A percentile compares a stretch with the other conserved stretches of the same genome.
Conservation (phyloP, 2,888 invertebrate species). For the Ariolimax columbianus region DNA sequence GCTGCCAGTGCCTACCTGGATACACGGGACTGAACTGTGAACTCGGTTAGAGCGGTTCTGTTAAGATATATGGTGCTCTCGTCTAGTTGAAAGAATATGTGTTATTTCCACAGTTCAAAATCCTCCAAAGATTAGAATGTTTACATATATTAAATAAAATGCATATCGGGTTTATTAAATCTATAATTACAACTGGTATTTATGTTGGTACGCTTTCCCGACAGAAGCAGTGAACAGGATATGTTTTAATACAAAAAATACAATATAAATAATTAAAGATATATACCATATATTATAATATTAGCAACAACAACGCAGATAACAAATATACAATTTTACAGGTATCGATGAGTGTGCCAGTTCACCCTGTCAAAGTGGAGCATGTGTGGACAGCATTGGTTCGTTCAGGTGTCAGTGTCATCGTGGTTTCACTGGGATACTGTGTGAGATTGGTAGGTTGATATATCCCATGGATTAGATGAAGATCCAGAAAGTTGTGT, state of each 20-base stretch:
- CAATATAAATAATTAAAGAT: too few relatives aligned
- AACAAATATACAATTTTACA: conserved; percentile 44
- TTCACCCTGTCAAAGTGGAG: conserved; percentile 57
- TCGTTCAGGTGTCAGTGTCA: conserved; percentile 56
- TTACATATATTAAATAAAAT: too few relatives aligned
- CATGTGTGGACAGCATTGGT: conserved; percentile 49
- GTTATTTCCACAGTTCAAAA: too few relatives aligned
- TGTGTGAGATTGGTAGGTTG: conserved; percentile 51
- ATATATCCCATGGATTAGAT: background rate
- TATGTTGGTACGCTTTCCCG: too few relatives aligned
- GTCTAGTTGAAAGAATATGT: too few relatives aligned
- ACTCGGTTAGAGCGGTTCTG: conserved; percentile 38
- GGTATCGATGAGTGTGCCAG: conserved; percentile 86
- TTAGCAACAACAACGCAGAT: background rate
- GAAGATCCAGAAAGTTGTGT: conserved; percentile 54
- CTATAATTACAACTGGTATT: too few relatives aligned
- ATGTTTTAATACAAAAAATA: too few relatives aligned
- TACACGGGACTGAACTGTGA: conserved; percentile 54
- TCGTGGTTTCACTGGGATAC: conserved; percentile 51
- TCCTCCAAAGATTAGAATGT: too few relatives aligned
- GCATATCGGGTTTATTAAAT: too few relatives aligned
- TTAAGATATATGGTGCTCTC: too few relatives aligned
- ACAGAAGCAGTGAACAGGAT: too few relatives aligned
- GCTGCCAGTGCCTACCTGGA: conserved; percentile 87
- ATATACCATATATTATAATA: too few relatives aligned